Conservation (phyloP, 2,113 vertebrate species). For the Verasper variegatus region DNA sequence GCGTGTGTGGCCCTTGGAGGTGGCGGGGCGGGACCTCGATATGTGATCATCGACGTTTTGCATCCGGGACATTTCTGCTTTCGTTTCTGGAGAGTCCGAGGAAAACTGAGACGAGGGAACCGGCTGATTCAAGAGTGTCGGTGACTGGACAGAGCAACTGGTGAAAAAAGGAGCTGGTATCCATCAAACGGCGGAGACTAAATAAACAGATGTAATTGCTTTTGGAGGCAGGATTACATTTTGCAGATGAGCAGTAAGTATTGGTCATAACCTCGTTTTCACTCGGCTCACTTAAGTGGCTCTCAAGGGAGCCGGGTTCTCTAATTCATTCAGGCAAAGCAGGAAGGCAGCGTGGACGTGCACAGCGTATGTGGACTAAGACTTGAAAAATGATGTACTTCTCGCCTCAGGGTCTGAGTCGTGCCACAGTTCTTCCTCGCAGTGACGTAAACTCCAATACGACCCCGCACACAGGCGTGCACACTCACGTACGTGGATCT, state of each 20-base stretch:
- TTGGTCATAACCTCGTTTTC: slow-evolving; percentile 72
- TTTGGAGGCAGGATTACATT: no score
- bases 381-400: slow-evolving; percentile 35
- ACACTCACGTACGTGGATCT: not conserved
- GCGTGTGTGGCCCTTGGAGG: slow-evolving; percentile 46
- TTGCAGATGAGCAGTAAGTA: slow-evolving; percentile 47
- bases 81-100: no score
- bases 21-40: not conserved
- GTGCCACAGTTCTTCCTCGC: slow-evolving; percentile 36
- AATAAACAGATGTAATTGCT: no score
- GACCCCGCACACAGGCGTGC: slow-evolving; percentile 7
- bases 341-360: slow-evolving; percentile 26
- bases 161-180: not conserved
- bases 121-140: not conserved
- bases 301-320: slow-evolving; percentile 56
- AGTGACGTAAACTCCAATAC: slow-evolving; percentile 49
- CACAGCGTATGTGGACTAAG: not conserved
- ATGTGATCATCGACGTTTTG: no score
- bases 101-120: no score
- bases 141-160: not conserved
- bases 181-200: no score
- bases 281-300: slow-evolving; percentile 66
- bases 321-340: slow-evolving; percentile 60
- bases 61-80: no score
- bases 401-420: slow-evolving; percentile 57